phyloP scores from a whole-genome alignment of 2,888 invertebrate genomes.

The Tubiluchus corallicola region DNA sequence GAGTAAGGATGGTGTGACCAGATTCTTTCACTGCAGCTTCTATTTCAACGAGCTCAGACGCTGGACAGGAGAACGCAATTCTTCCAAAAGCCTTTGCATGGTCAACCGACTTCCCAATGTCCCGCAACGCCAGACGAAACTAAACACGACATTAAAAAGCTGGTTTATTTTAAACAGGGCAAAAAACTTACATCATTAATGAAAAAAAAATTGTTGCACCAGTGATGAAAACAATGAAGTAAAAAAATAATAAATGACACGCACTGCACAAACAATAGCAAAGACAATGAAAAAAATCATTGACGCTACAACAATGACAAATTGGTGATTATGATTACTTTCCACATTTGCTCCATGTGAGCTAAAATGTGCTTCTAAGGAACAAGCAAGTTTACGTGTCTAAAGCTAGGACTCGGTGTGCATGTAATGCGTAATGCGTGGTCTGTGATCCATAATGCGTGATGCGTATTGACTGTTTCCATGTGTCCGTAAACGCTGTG shows the following conservation, averaged over 20 bases:
- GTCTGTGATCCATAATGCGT: too few relatives aligned
- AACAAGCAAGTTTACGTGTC: too few relatives aligned
- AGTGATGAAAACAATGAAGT: background rate
- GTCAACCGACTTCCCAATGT: conserved; percentile 38
- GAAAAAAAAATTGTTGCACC: background rate
- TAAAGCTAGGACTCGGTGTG: too few relatives aligned
- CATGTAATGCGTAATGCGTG: too few relatives aligned
- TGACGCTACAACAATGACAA: too few relatives aligned
- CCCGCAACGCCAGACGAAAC: conserved; percentile 24
- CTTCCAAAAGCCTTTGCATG: conserved; percentile 81
- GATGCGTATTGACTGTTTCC: too few relatives aligned
- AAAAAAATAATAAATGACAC: conserved; percentile 13
- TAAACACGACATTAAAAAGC: conserved; percentile 14
- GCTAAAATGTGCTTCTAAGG: too few relatives aligned
- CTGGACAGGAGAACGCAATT: conserved; percentile 78
- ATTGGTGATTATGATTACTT: too few relatives aligned
- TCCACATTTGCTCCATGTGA: too few relatives aligned
- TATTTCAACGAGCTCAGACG: conserved; percentile 47
- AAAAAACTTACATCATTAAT: background rate
- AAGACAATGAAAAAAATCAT: too few relatives aligned
- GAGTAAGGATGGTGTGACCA: conserved; percentile 59
- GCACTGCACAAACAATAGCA: conserved; percentile 36
- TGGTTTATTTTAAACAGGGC: too few relatives aligned
- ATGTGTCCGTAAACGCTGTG: too few relatives aligned
- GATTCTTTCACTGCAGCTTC: conserved; percentile 49